These are phyloP conservation scores for Opisthograptis luteolata DNA, from an alignment of 2,888 invertebrate species.

Conservation along the genomic window DNA sequence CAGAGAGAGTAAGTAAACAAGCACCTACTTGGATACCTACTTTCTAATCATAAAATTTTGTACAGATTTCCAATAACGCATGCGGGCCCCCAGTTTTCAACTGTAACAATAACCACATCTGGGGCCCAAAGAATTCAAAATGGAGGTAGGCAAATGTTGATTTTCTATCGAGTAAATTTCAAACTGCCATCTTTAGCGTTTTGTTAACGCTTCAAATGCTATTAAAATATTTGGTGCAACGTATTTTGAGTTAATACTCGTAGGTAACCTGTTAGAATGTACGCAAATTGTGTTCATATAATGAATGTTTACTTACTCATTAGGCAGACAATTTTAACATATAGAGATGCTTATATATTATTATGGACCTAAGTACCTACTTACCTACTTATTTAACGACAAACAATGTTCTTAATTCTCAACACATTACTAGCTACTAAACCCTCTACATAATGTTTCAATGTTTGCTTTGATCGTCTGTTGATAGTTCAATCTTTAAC, in stretches of 20 bases:
- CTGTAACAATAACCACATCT: slow-evolving; percentile 47
- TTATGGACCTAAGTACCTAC: neutral
- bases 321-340: slow-evolving; percentile 18
- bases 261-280: slow-evolving; percentile 26
- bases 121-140: slow-evolving; percentile 59
- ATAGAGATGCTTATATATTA: slow-evolving; percentile 4
- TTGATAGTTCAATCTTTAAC: slow-evolving; percentile 1
- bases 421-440: too few species aligned
- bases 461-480: slow-evolving; percentile 16
- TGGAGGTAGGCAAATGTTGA: slow-evolving; percentile 64
- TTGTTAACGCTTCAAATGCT: slow-evolving; percentile 71
- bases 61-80: neutral
- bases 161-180: slow-evolving; percentile 67
- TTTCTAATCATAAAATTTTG: neutral
- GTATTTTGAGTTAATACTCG: slow-evolving; percentile 42
- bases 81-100: slow-evolving; percentile 46
- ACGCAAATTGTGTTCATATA: slow-evolving; percentile 19
- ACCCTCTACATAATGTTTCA: slow-evolving; percentile 15
- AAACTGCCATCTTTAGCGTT: slow-evolving; percentile 77
- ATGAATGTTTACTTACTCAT: slow-evolving; percentile 17
- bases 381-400: slow-evolving; percentile 16
- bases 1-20: too few species aligned
- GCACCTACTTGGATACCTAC: too few species aligned
- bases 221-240: slow-evolving; percentile 63
- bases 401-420: slow-evolving; percentile 14